A percentile compares a stretch with the other conserved stretches of the same genome.
phyloP scores from a whole-genome alignment of 2,113 vertebrate genomes.

The Nothobranchius furzeri region DNA sequence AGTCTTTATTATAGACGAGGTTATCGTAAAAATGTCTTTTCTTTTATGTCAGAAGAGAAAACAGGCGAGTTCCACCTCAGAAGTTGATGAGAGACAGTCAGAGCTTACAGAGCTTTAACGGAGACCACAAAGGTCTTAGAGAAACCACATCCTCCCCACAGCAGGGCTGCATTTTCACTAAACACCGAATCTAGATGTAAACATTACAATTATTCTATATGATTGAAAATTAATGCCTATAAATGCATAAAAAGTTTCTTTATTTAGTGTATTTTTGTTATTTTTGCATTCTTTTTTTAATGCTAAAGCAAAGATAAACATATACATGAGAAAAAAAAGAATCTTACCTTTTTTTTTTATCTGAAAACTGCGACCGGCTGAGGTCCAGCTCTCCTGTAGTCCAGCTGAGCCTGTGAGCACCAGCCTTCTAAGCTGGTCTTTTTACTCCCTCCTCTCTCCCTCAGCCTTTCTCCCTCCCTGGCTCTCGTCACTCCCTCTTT shows the following conservation, averaged over 20 bases:
- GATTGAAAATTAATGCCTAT: not conserved
- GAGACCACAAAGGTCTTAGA: constrained; percentile 4
- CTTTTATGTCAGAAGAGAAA: not conserved
- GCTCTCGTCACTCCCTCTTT: constrained; percentile 78
- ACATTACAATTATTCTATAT: too few species aligned
- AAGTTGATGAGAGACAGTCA: constrained; percentile 37
- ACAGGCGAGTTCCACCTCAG: constrained; percentile 46
- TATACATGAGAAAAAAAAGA: constrained; percentile 11
- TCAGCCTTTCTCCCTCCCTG: constrained; percentile 20
- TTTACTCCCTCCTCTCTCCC: constrained; percentile 58
- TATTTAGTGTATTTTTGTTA: not conserved
- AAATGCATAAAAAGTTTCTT: not conserved
- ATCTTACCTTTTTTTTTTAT: constrained; percentile 67
- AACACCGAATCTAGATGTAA: not conserved
- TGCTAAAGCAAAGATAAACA: not conserved
- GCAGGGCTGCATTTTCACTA: not conserved
- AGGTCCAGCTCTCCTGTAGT: constrained; percentile 66
- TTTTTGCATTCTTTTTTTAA: not conserved
- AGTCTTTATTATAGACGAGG: not conserved
- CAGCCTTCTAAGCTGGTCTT: constrained; percentile 75
- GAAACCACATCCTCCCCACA: constrained; percentile 53
- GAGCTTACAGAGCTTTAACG: constrained; percentile 37
- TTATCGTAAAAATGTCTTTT: not conserved
- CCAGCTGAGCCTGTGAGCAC: constrained; percentile 76
- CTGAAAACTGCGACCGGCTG: constrained; percentile 58